A percentile compares a stretch with the other conserved stretches of the same genome.
These are phyloP conservation scores for Plebejus melissa DNA, from an alignment of 2,888 invertebrate species.

Conservation along the genomic window DNA sequence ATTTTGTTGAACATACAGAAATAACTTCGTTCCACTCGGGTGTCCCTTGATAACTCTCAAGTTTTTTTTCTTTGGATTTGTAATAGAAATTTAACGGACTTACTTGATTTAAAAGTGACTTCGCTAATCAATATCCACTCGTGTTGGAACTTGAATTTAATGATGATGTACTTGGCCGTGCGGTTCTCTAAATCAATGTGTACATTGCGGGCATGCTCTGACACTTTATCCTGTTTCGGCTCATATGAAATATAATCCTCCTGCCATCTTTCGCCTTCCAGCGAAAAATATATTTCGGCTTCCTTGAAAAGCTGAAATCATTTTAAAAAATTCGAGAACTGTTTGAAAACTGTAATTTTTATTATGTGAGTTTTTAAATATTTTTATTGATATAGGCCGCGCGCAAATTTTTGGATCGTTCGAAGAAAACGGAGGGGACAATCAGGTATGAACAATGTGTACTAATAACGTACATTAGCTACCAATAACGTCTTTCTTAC, in stretches of 20 bases:
- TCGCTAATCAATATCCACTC: constrained; percentile 95
- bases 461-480: too few relatives aligned
- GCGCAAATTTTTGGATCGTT: background rate
- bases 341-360: background rate
- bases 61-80: too few relatives aligned
- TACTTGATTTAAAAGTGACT: constrained; percentile 89
- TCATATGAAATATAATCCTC: constrained; percentile 81
- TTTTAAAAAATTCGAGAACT: background rate
- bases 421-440: background rate
- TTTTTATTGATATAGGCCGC: background rate
- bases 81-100: constrained; percentile 45
- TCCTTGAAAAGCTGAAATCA: constrained; percentile 83
- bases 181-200: constrained; percentile 86
- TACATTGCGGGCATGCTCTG: constrained; percentile 81
- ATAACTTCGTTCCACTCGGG: too few relatives aligned
- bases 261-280: constrained; percentile 87
- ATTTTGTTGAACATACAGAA: too few relatives aligned
- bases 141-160: constrained; percentile 86
- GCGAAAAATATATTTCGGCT: constrained; percentile 87
- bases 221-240: constrained; percentile 75
- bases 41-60: too few relatives aligned
- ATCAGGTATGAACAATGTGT: background rate
- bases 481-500: too few relatives aligned
- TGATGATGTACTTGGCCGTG: constrained; percentile 86
- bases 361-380: background rate